Evolutionary conservation across 2,797 vertebrate species (phyloP), one percentile per base, ranked within the genome.

Genomic region (Eulemur mongoz): DNA sequence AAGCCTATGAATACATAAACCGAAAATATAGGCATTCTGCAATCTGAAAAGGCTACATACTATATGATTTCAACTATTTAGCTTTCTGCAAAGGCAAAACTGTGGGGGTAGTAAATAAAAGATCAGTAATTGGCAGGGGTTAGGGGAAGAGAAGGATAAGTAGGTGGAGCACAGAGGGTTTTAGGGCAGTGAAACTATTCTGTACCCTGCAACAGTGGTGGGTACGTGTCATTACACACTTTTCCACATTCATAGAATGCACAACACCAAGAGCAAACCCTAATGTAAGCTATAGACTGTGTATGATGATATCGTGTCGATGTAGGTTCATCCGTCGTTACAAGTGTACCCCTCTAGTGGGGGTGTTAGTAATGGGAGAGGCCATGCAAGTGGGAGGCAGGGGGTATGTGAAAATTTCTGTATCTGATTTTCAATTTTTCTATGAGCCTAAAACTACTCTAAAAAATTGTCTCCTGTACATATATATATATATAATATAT

Each of bases 1-100:
- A 91, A 91, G 78, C 5, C 14, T 82, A n/a, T 52, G 72, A 82
- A 91, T 85, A 65, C 12, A 45, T 61, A 25, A 72, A 78, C 54
- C 35, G 91, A 85, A 85, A 50, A 61, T 32, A 14, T 2, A 81
- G 5, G 14, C 7, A 45, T 81, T 50, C 14, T 88, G 22, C 8
- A 27, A n/a, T 67, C 48, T 32, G 43, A 76, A 88, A 95, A 82
- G 35, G 22, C 20, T 61, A 25, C 4, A 5, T 35, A 43, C 17
- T 12, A 7, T 63, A 7, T 27, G 27, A 87, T 45, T 79, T 27
- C n/a, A 48, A 18, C 50, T 59, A 15, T 23, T 32, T 11, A 35
- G 32, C 27, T 48, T 4, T 35, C 48, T 50, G 65, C 23, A 65
- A 75, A 72, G 17, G 15, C 9, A 48, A 40, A 15, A 30, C 13